Conservation (phyloP, 2,888 invertebrate genomes). For the Leucophora obtusa region DNA sequence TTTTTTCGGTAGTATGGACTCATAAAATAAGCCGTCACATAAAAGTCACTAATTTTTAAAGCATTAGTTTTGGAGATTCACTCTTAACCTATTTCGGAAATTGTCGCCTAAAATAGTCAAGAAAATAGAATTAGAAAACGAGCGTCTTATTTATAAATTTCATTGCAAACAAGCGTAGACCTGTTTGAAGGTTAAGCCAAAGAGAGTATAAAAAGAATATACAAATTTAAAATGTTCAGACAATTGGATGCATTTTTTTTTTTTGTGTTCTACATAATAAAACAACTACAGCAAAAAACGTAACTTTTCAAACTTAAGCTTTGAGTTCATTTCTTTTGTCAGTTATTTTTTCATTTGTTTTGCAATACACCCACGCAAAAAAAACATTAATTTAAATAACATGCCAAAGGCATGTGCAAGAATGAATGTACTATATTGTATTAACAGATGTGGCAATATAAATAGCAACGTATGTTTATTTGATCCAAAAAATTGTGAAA, state of each 20-base stretch:
- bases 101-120: too few relatives aligned
- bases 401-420: conserved; percentile 3
- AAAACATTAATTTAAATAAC: conserved; percentile 1
- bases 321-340: conserved; percentile 5
- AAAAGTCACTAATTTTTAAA: too few relatives aligned
- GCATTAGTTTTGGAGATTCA: too few relatives aligned
- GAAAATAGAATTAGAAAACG: too few relatives aligned
- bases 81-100: too few relatives aligned
- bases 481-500: too few relatives aligned
- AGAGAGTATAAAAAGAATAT: background rate
- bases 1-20: too few relatives aligned
- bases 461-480: too few relatives aligned
- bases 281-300: background rate
- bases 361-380: background rate
- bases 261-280: background rate
- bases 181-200: too few relatives aligned
- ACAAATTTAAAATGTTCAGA: background rate
- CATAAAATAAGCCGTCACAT: too few relatives aligned
- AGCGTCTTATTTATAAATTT: too few relatives aligned
- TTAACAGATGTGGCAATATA: background rate
- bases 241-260: background rate
- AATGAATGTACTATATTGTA: background rate
- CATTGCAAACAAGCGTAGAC: too few relatives aligned
- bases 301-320: background rate
- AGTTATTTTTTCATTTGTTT: conserved; percentile 10